These are phyloP conservation scores for Myzus persicae DNA, from an alignment of 1,140 invertebrate genomes.

Conservation along the genomic window DNA sequence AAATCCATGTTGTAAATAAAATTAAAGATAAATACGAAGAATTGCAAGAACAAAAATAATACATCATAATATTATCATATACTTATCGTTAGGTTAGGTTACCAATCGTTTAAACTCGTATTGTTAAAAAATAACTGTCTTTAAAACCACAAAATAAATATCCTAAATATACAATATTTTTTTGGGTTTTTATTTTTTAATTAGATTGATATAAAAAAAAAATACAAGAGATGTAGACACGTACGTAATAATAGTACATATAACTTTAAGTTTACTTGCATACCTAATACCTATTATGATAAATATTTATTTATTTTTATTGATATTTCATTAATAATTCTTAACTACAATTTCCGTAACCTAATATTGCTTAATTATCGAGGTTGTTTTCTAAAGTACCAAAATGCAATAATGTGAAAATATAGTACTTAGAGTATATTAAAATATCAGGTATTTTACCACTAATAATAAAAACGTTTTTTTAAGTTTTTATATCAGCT, in stretches of 20 bases:
- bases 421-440: background rate
- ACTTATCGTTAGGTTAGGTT: too few relatives aligned
- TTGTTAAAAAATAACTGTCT: background rate
- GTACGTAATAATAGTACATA: background rate
- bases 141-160: background rate
- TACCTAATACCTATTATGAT: background rate
- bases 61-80: background rate
- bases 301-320: constrained; percentile 17
- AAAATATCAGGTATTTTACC: background rate
- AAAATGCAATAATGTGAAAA: background rate
- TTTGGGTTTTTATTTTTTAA: background rate
- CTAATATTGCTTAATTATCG: constrained; percentile 7
- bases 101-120: background rate
- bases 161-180: background rate
- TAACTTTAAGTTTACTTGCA: background rate
- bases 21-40: background rate
- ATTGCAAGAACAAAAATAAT: background rate
- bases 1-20: background rate
- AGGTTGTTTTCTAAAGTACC: background rate
- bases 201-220: background rate
- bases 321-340: constrained; percentile 19
- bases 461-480: background rate
- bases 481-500: background rate
- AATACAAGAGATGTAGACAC: background rate
- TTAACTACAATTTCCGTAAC: background rate